A percentile compares a stretch with the other conserved stretches of the same genome.
phyloP scores from a whole-genome alignment of 2,113 vertebrate species.

The Heloderma charlesbogerti region DNA sequence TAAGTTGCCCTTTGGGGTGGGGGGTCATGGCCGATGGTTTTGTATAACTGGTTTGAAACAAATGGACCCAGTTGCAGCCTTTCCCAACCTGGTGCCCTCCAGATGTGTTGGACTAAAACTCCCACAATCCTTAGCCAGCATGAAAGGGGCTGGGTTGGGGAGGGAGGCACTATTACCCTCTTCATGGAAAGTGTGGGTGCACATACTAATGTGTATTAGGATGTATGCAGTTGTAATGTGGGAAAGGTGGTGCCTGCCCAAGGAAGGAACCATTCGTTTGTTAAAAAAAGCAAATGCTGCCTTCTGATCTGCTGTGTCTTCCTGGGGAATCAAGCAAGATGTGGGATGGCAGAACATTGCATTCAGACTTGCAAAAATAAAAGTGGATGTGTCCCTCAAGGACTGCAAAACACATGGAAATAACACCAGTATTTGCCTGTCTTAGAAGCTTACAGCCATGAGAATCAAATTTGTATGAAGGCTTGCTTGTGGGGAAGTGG shows the following conservation, averaged over 20 bases:
- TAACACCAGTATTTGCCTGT: neutral
- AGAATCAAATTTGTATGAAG: neutral
- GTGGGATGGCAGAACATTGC: neutral
- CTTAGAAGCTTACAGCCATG: neutral
- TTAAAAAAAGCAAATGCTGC: too few relatives aligned
- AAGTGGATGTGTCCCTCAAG: neutral
- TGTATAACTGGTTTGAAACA: neutral
- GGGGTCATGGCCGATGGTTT: neutral
- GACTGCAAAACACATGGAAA: neutral
- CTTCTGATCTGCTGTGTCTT: neutral
- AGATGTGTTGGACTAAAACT: too few relatives aligned
- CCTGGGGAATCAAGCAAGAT: neutral
- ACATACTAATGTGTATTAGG: neutral
- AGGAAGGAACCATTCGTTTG: neutral
- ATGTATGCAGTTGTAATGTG: neutral
- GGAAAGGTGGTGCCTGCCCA: neutral
- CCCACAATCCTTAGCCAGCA: too few relatives aligned
- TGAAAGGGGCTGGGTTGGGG: too few relatives aligned
- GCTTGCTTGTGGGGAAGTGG: neutral
- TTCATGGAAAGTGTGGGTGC: neutral
- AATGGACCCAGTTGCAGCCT: neutral
- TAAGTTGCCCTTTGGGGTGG: too few relatives aligned
- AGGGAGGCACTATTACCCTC: neutral
- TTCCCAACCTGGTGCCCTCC: neutral
- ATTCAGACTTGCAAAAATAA: neutral